Percentiles rank a stretch among this genome's conserved stretches.
phyloP scores from a whole-genome alignment of 2,797 vertebrate genomes.

The Pipistrellus nathusii region DNA sequence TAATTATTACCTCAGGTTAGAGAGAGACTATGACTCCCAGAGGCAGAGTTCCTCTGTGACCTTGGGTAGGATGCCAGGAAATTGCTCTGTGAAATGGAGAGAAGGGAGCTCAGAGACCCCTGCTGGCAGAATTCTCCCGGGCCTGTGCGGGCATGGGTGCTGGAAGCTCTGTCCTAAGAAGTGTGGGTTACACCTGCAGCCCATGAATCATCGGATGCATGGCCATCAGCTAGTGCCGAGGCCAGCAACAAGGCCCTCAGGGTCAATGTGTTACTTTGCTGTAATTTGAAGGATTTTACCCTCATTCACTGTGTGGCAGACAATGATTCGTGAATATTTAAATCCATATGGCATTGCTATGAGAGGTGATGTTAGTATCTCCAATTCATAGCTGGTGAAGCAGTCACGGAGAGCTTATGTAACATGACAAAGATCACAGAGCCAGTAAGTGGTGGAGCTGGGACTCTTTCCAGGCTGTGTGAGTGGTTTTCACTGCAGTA shows the following conservation, averaged over 20 bases:
- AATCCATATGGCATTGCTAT: neutral
- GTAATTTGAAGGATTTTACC: neutral
- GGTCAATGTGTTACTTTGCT: neutral
- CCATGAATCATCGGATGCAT: rapidly evolving
- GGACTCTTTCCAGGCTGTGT: neutral
- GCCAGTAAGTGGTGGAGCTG: neutral
- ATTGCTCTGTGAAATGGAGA: neutral
- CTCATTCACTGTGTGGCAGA: neutral
- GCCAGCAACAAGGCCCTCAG: neutral
- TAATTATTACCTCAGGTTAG: neutral
- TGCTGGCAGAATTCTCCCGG: neutral
- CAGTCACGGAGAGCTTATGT: neutral
- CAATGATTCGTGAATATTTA: neutral
- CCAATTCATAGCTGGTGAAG: neutral
- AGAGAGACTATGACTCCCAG: neutral
- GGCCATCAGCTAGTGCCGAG: neutral
- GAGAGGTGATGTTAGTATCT: neutral
- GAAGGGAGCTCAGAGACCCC: neutral
- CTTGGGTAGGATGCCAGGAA: neutral
- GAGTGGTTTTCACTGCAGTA: neutral
- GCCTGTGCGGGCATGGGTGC: neutral
- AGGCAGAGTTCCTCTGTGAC: neutral
- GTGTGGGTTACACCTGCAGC: too few relatives aligned
- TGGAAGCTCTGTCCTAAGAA: neutral
- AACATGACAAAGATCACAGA: neutral